phyloP scores from a whole-genome alignment of 2,113 vertebrate genomes.

The Monopterus albus region DNA sequence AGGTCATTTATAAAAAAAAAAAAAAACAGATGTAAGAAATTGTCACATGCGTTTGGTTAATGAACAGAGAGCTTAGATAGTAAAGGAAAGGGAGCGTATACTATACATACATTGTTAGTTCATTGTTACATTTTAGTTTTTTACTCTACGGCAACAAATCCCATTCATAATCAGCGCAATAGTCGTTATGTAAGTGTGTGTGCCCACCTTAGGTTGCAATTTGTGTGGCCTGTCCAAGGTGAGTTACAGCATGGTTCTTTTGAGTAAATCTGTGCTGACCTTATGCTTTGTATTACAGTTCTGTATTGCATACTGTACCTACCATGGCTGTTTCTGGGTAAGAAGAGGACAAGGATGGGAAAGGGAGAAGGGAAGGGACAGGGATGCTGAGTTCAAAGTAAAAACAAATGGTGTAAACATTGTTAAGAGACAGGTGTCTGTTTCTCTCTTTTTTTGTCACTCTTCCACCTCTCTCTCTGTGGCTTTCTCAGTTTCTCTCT shows the following conservation, averaged over 20 bases:
- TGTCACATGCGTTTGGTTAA: no score
- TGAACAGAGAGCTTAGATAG: no score
- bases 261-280: constrained; percentile 30
- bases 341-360: neutral
- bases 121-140: no score
- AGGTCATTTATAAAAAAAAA: no score
- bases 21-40: no score
- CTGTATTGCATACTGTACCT: neutral
- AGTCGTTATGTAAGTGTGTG: no score
- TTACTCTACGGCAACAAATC: no score
- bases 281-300: constrained; percentile 15
- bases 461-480: neutral
- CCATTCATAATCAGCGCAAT: no score
- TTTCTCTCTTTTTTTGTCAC: constrained; percentile 41
- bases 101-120: no score
- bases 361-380: constrained; percentile 19
- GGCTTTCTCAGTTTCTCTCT: constrained; percentile 16
- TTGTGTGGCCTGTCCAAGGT: constrained; percentile 43
- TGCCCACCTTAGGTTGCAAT: no score
- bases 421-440: constrained; percentile 56
- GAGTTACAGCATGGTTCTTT: constrained; percentile 39
- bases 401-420: constrained; percentile 58
- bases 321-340: neutral
- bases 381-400: constrained; percentile 45
- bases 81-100: no score